Conservation (phyloP, 2,888 invertebrate genomes). For the Macrosoma leucophasiata region DNA sequence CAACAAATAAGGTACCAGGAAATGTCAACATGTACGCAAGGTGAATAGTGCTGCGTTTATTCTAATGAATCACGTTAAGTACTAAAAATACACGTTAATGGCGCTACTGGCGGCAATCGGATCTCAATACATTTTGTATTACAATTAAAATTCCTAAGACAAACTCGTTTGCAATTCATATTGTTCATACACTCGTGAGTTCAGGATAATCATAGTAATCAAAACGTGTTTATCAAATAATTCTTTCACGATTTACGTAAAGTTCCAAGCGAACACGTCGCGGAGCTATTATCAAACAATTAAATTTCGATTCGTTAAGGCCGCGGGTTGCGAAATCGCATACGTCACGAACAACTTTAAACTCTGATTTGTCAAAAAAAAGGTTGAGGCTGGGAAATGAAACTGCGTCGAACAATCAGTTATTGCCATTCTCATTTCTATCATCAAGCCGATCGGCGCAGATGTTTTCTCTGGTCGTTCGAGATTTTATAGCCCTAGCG, state of each 20-base stretch:
- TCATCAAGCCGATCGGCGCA: conserved; percentile 37
- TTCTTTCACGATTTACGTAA: no score
- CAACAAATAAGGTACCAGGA: conserved; percentile 3
- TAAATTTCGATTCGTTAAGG: conserved; percentile 15
- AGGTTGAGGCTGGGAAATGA: conserved; percentile 43
- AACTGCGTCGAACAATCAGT: conserved; percentile 46
- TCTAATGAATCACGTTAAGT: conserved; percentile 21
- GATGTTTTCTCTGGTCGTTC: conserved; percentile 11
- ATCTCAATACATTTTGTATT: conserved; percentile 21
- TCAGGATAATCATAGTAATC: no score
- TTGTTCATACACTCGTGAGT: no score
- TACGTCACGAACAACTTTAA: conserved; percentile 25
- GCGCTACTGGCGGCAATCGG: conserved; percentile 17
- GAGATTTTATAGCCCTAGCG: no score
- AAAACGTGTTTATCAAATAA: no score
- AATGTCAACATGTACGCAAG: conserved; percentile 21
- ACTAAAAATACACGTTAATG: conserved; percentile 17
- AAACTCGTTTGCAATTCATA: conserved; percentile 33
- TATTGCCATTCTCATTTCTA: conserved; percentile 44
- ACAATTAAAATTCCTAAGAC: conserved; percentile 40
- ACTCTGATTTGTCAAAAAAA: conserved; percentile 36
- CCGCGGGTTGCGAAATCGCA: conserved; percentile 29
- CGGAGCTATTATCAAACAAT: no score
- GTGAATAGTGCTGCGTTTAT: conserved; percentile 22
- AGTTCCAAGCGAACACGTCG: no score